Conservation (phyloP, 2,797 vertebrate species). For the Peromyscus eremicus region DNA sequence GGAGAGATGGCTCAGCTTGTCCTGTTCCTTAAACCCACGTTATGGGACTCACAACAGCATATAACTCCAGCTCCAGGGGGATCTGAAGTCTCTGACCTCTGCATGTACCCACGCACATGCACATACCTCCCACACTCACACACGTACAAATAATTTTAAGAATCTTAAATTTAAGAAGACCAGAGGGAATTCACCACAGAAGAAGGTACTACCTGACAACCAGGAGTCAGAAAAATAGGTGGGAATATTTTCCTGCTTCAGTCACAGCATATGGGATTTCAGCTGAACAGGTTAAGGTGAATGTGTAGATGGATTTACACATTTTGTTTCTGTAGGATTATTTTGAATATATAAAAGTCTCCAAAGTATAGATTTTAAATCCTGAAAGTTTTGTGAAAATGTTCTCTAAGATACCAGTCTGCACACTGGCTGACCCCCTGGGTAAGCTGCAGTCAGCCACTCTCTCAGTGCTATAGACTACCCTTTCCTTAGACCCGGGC, state of each 20-base stretch:
- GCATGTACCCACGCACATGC: no score
- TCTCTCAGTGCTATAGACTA: not conserved
- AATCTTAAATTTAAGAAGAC: not conserved
- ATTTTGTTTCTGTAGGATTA: slow-evolving; percentile 30
- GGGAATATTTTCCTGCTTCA: not conserved
- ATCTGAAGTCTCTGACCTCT: not conserved
- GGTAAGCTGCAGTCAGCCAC: not conserved
- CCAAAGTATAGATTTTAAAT: not conserved
- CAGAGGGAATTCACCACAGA: no score
- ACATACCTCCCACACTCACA: not conserved
- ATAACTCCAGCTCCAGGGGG: not conserved
- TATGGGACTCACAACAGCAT: accelerated
- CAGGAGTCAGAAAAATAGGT: not conserved
- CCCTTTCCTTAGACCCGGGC: not conserved
- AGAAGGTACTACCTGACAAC: not conserved
- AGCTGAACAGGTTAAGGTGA: not conserved
- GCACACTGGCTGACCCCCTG: not conserved
- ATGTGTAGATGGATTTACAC: not conserved
- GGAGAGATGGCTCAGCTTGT: not conserved
- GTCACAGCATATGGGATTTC: not conserved
- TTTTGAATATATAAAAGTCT: not conserved
- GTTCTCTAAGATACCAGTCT: not conserved
- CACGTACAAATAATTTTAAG: not conserved
- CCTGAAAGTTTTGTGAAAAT: not conserved
- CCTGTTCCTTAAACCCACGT: not conserved